Percentiles rank a stretch among this genome's conserved stretches.
Conservation (phyloP, 2,888 invertebrate species). For the Bembecia ichneumoniformis region DNA sequence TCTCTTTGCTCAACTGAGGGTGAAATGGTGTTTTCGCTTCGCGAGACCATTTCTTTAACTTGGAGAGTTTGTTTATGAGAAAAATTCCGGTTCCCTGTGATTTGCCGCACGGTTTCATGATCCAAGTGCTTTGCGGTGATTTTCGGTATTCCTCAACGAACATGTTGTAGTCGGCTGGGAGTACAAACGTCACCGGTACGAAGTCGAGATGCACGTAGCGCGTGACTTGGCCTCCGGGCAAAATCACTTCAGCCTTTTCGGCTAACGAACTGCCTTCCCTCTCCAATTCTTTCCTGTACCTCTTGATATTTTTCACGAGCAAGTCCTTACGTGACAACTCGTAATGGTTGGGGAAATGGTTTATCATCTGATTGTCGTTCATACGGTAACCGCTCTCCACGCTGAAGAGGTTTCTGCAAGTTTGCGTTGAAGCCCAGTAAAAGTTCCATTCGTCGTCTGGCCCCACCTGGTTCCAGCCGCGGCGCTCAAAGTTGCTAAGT, state of each 20-base stretch:
- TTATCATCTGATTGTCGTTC: slow-evolving; percentile 89
- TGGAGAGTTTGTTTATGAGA: slow-evolving; percentile 94
- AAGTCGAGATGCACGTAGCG: slow-evolving; percentile 90
- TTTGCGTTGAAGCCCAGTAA: slow-evolving; percentile 90
- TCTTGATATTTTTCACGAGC: slow-evolving; percentile 94
- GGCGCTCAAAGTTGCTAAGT: slow-evolving; percentile 87
- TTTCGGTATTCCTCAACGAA: slow-evolving; percentile 97
- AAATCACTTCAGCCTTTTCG: slow-evolving; percentile 74
- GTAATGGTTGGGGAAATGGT: slow-evolving; percentile 93
- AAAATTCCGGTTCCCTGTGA: slow-evolving; percentile 96
- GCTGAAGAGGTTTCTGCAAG: slow-evolving; percentile 86
- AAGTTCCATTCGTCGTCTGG: slow-evolving; percentile 93
- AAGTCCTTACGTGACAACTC: slow-evolving; percentile 96
- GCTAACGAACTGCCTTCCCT: slow-evolving; percentile 90
- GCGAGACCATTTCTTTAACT: slow-evolving; percentile 90
- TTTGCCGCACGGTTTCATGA: slow-evolving; percentile 97
- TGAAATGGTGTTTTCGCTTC: slow-evolving; percentile 90
- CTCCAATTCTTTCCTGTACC: slow-evolving; percentile 93
- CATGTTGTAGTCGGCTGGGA: slow-evolving; percentile 97
- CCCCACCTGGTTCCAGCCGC: slow-evolving; percentile 84
- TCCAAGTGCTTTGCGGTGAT: slow-evolving; percentile 96
- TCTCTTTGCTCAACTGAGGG: slow-evolving; percentile 85
- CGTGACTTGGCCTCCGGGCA: slow-evolving; percentile 75
- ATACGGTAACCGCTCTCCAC: slow-evolving; percentile 89
- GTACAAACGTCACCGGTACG: slow-evolving; percentile 92